Evolutionary conservation across 2,797 vertebrate species (phyloP).

Genomic region (Antrozous pallidus): DNA sequence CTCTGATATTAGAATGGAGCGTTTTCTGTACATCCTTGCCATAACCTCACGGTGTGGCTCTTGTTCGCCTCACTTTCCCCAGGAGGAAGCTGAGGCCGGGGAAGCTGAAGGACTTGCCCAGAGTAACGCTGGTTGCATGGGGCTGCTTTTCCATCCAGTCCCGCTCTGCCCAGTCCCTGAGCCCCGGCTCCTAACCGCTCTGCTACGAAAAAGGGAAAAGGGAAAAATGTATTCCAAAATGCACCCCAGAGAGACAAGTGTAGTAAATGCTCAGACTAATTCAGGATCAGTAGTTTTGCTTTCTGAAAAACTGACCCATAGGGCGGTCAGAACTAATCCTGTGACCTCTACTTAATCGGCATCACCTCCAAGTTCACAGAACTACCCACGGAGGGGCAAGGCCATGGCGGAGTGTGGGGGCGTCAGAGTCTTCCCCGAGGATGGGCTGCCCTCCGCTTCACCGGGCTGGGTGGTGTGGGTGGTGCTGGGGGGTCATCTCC

Average conservation of each 20-base stretch:
- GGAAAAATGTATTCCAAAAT: background rate
- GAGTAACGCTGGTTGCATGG: background rate
- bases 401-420: background rate
- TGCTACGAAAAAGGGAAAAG: background rate
- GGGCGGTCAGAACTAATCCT: background rate
- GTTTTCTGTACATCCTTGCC: background rate
- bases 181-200: background rate
- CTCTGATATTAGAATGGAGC: background rate
- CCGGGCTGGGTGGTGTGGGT: background rate
- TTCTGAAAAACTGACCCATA: background rate
- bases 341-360: background rate
- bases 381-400: background rate
- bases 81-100: background rate
- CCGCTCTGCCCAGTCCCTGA: background rate
- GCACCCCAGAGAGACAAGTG: background rate
- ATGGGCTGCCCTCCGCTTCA: background rate
- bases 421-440: background rate
- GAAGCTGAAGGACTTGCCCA: background rate
- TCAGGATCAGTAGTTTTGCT: background rate
- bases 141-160: background rate
- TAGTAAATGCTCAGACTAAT: background rate
- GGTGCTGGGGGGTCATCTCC: background rate
- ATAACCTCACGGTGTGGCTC: background rate
- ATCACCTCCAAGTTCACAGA: background rate
- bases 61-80: background rate